These are phyloP conservation scores for Melanargia galathea DNA, from an alignment of 2,888 invertebrate species.

Conservation along the genomic window DNA sequence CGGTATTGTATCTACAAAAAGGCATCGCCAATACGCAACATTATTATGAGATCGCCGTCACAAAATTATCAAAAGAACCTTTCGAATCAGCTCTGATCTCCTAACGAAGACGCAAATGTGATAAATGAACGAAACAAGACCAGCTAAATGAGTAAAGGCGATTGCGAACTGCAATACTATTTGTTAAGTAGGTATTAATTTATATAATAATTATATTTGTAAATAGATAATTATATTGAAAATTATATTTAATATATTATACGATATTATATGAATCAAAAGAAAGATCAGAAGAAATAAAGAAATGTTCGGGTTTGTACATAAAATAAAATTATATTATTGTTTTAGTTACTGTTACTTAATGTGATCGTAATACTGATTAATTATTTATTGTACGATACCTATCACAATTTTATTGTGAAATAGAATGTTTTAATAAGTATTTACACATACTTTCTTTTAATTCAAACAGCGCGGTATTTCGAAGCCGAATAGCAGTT, in stretches of 20 bases:
- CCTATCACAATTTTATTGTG: conserved; percentile 14
- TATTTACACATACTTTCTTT: conserved; percentile 14
- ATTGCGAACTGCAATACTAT: conserved; percentile 78
- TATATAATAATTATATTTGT: conserved; percentile 58
- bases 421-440: conserved; percentile 13
- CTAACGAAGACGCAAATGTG: conserved; percentile 40
- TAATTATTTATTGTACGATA: conserved; percentile 17
- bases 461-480: conserved; percentile 41
- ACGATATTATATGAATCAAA: conserved; percentile 51
- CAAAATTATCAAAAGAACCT: not conserved
- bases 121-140: conserved; percentile 40
- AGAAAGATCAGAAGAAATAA: conserved; percentile 70
- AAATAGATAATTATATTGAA: conserved; percentile 56
- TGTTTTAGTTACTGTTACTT: conserved; percentile 71
- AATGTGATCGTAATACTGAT: conserved; percentile 49
- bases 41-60: not conserved
- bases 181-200: conserved; percentile 63
- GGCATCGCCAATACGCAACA: not conserved
- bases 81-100: conserved; percentile 27
- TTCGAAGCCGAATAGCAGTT: conserved; percentile 36
- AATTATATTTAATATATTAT: conserved; percentile 52
- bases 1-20: not conserved
- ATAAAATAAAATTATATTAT: conserved; percentile 69
- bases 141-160: conserved; percentile 51
- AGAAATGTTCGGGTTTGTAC: conserved; percentile 75